Evolutionary conservation across 35 echinoderm and acorn worm genomes (phyloP), one percentile per base, ranked within the genome.

Genomic region (Chiridota heheva): DNA sequence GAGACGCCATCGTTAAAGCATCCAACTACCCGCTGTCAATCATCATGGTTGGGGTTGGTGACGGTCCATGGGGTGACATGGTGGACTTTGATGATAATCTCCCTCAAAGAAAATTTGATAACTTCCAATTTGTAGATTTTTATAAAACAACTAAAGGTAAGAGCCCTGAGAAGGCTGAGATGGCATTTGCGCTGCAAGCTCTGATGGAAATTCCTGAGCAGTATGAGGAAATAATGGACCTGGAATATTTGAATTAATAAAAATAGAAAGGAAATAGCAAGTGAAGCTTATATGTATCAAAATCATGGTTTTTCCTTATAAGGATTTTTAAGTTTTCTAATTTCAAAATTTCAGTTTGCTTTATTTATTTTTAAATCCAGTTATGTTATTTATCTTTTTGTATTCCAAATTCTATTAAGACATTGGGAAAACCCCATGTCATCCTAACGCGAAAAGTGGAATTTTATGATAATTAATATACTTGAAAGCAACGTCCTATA

Each of bases 11-110:
- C 31, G 89, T 98, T 1, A 85, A 85, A 17, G 95, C 95, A 4
- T 88, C 95, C 24, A 35, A 88, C 5, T 88, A 91, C 60, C 78
- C 95, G 0, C 66, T 98, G 18, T 98, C 95, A 27, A 98, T 98
- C 84, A 88, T 98, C 66, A 84, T 98, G 95, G 95, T 98, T 3
- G 95, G 95, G 26, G 95, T 98, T 0, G 95, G 95, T n/a, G 95
- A 98, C 59, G 95, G 95, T 25, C 95, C 95, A 2, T 98, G 95
- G 95, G 89, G 82, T 29, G 85, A 75, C 42, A 98, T 98, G 95
- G 81, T 77, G 24, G 95, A 98, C 34, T 98, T 98, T 35, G 89
- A 91, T 46, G 89, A 98, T 51, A 78, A 78, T 4, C 40, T 98
- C 3, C 95, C 95, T 0, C 58, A 76, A 58, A 63, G 95, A 42